Evolutionary conservation across 2,888 invertebrate genomes (phyloP).

Genomic region (Lasioglossum oenotherae): DNA sequence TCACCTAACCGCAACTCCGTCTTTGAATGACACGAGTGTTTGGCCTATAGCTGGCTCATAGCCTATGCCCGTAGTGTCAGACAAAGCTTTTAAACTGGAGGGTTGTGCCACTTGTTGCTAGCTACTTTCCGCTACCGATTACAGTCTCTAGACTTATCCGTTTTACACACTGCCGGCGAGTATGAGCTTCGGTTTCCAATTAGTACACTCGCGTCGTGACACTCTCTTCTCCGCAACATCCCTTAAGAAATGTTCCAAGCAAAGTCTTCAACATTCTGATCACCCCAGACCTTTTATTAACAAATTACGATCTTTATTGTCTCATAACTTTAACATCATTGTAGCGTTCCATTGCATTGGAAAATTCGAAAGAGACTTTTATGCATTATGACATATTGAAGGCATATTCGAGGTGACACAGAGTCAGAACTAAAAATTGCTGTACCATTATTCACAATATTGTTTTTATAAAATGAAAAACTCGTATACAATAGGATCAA

Average conservation of each 20-base stretch:
- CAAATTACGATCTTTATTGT: too few relatives aligned
- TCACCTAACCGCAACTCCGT: background rate
- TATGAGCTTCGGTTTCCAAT: conserved; percentile 1
- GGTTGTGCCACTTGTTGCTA: conserved; percentile 67
- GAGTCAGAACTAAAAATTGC: too few relatives aligned
- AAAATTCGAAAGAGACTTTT: too few relatives aligned
- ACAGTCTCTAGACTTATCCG: conserved; percentile 52
- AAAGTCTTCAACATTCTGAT: too few relatives aligned
- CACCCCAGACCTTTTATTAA: too few relatives aligned
- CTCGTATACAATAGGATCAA: too few relatives aligned
- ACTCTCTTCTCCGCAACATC: background rate
- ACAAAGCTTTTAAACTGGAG: conserved; percentile 49
- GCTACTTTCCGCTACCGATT: conserved; percentile 59
- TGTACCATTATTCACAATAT: too few relatives aligned
- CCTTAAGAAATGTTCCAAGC: background rate
- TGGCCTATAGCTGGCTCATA: conserved; percentile 19
- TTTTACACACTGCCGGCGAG: conserved; percentile 15
- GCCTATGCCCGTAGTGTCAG: conserved; percentile 22
- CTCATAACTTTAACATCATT: background rate
- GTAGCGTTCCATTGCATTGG: background rate
- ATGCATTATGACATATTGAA: too few relatives aligned
- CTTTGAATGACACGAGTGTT: background rate
- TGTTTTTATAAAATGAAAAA: too few relatives aligned
- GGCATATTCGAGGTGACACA: too few relatives aligned
- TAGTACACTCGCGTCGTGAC: background rate